Conservation (phyloP, 2,797 vertebrate genomes). For the Halcyon chelicuti region DNA sequence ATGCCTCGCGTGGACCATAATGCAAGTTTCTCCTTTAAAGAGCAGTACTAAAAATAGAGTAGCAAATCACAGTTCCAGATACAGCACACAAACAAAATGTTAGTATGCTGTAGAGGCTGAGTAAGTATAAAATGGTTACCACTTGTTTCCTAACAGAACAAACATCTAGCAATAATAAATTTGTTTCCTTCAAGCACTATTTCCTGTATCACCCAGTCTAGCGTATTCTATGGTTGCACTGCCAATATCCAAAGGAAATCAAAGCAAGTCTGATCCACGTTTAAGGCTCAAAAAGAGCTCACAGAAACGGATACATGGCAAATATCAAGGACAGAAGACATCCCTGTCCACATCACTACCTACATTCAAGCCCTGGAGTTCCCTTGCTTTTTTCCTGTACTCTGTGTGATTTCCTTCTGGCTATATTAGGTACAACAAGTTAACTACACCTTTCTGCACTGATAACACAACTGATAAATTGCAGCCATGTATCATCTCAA, state of each 20-base stretch:
- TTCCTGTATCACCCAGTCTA: background rate
- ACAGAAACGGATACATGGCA: background rate
- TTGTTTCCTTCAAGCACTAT: background rate
- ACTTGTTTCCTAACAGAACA: background rate
- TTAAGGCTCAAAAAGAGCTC: background rate
- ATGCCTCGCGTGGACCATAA: background rate
- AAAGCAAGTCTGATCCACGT: background rate
- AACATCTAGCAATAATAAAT: background rate
- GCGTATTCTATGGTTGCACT: background rate
- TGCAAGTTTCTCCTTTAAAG: background rate
- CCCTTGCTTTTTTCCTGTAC: background rate
- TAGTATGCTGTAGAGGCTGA: background rate
- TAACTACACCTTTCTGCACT: background rate
- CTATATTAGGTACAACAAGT: background rate
- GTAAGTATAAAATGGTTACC: accelerated
- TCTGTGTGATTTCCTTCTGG: background rate
- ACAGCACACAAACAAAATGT: background rate
- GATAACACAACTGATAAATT: accelerated
- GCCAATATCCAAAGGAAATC: background rate
- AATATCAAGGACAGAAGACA: background rate
- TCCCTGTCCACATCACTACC: background rate
- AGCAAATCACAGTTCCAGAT: background rate
- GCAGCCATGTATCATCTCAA: background rate
- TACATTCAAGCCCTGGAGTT: background rate
- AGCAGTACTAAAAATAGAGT: background rate